Percentiles rank a stretch among this genome's conserved stretches.
Conservation (phyloP, 2,113 vertebrate species). For the Pteropus alecto region DNA sequence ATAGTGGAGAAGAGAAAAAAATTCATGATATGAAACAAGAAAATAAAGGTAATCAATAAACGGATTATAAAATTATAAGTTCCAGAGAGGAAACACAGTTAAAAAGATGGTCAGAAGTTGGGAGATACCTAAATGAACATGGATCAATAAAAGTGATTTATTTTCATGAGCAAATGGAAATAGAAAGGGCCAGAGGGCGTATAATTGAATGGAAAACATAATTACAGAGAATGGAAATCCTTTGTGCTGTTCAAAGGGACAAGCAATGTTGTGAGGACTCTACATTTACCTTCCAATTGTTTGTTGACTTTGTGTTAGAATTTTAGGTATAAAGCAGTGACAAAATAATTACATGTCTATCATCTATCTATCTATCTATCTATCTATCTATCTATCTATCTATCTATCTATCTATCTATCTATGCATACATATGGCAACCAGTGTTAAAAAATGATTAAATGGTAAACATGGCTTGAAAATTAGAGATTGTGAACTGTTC, state of each 20-base stretch:
- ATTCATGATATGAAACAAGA: neutral
- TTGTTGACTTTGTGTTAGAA: neutral
- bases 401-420: no score
- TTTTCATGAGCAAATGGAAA: neutral
- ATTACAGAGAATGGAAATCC: neutral
- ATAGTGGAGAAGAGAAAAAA: neutral
- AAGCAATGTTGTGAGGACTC: neutral
- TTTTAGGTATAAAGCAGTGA: slow-evolving; percentile 47
- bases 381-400: no score
- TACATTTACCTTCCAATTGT: slow-evolving; percentile 26
- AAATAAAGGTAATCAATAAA: neutral
- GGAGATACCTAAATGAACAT: neutral
- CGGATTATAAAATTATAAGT: neutral
- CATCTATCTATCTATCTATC: no score
- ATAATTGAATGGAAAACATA: neutral
- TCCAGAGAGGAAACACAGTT: neutral
- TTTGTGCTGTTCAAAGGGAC: slow-evolving; percentile 3
- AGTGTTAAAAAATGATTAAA: neutral
- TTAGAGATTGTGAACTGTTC: neutral
- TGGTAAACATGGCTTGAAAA: neutral
- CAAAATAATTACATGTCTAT: slow-evolving; percentile 55
- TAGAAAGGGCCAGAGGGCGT: neutral
- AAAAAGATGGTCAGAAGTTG: neutral
- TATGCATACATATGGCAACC: no score
- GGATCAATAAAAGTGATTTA: slow-evolving; percentile 31